These are phyloP conservation scores for Eledone cirrhosa DNA, from an alignment of 2,888 invertebrate species.

Conservation along the genomic window DNA sequence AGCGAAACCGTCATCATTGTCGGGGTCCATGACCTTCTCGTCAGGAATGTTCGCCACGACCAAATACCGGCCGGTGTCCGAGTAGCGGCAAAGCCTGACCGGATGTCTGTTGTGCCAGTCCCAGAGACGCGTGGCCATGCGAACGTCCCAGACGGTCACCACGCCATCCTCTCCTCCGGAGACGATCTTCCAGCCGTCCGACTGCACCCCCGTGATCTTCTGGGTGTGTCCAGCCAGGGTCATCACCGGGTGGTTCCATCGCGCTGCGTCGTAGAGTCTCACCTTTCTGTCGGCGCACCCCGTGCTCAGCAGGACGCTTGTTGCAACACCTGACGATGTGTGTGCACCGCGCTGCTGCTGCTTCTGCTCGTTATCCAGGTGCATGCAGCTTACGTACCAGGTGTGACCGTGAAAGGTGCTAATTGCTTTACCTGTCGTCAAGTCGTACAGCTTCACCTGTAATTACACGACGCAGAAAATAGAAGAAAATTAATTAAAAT, in stretches of 20 bases:
- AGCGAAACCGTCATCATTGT: constrained; percentile 42
- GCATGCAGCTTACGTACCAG: constrained; percentile 48
- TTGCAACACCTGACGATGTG: background rate
- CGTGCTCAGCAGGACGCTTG: constrained; percentile 43
- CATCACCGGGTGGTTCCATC: constrained; percentile 30
- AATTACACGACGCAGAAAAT: too few relatives aligned
- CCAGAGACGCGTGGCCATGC: constrained; percentile 61
- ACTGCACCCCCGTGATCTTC: constrained; percentile 54
- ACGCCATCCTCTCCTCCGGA: constrained; percentile 59
- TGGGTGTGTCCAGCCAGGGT: constrained; percentile 49
- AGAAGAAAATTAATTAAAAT: too few relatives aligned
- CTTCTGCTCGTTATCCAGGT: constrained; percentile 48
- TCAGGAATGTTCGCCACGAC: constrained; percentile 58
- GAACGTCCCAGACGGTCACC: constrained; percentile 60
- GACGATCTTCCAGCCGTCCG: constrained; percentile 64
- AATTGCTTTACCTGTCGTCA: constrained; percentile 39
- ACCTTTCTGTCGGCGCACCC: constrained; percentile 59
- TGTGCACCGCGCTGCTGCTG: too few relatives aligned
- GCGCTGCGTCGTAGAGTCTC: constrained; percentile 53
- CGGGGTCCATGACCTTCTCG: constrained; percentile 45
- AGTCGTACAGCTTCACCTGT: constrained; percentile 57
- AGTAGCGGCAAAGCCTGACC: constrained; percentile 55
- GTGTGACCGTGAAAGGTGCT: constrained; percentile 52
- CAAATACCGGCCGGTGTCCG: constrained; percentile 49
- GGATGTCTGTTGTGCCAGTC: constrained; percentile 63